These are phyloP conservation scores for Labeo calbasu DNA, from an alignment of 2,797 vertebrate genomes.

Conservation along the genomic window DNA sequence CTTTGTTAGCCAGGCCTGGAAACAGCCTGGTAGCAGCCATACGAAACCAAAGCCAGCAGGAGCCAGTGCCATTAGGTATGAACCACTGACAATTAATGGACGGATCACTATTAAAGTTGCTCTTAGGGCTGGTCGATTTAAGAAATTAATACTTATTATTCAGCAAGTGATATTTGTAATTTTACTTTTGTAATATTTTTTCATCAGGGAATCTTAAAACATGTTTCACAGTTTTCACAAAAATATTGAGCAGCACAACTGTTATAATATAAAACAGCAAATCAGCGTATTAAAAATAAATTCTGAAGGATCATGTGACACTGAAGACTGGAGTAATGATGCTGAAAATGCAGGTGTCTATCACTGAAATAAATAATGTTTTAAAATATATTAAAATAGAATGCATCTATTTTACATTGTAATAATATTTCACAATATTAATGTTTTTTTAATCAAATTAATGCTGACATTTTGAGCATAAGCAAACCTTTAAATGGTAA, in stretches of 20 bases:
- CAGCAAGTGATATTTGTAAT: not conserved
- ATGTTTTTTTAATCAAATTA: too few species aligned
- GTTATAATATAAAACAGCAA: not conserved
- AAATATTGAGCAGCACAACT: not conserved
- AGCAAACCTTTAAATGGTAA: too few species aligned
- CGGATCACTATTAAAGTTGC: not conserved
- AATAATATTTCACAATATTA: not conserved
- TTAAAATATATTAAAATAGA: not conserved
- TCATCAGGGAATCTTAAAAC: too few species aligned
- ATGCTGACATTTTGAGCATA: too few species aligned
- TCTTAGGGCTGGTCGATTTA: not conserved
- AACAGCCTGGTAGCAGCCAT: conserved; percentile 85
- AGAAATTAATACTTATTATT: not conserved
- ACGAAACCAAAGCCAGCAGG: conserved; percentile 85
- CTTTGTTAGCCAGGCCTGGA: conserved; percentile 82
- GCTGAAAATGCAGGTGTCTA: not conserved
- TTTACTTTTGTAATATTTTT: too few species aligned
- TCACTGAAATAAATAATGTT: not conserved
- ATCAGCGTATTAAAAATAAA: not conserved
- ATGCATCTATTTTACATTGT: not conserved
- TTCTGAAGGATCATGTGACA: not conserved
- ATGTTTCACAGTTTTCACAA: not conserved
- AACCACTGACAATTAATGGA: not conserved
- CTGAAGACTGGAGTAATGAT: not conserved
- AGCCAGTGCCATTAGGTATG: conserved; percentile 84